These are phyloP conservation scores for Symphodus melops DNA, from an alignment of 2,113 vertebrate species.

Conservation along the genomic window DNA sequence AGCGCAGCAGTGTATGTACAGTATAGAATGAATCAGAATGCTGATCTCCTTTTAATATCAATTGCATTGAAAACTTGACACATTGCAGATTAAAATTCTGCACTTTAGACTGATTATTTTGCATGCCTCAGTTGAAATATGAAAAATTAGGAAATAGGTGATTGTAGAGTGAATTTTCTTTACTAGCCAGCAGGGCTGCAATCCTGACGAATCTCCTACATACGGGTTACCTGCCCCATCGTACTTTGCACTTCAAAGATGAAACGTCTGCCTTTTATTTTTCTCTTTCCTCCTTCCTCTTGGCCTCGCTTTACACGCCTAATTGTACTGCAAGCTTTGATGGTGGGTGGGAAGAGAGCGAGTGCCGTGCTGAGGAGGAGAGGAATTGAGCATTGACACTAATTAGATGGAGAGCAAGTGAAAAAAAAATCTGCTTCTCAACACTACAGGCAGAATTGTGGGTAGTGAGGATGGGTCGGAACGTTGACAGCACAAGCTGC, in stretches of 20 bases:
- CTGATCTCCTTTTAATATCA: background rate
- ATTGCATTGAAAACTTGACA: background rate
- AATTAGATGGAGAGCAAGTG: slow-evolving; percentile 73
- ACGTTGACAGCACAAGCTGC: slow-evolving; percentile 31
- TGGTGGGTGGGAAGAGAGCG: slow-evolving; percentile 71
- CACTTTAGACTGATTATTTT: slow-evolving; percentile 15
- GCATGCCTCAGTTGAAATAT: background rate
- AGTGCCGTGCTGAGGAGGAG: slow-evolving; percentile 52
- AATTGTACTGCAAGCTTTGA: slow-evolving; percentile 81
- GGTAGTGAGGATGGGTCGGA: slow-evolving; percentile 9
- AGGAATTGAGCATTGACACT: slow-evolving; percentile 71
- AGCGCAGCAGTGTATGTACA: too few relatives aligned
- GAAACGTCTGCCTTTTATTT: slow-evolving; percentile 47
- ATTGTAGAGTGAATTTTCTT: slow-evolving; percentile 22
- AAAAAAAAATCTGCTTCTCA: slow-evolving; percentile 40
- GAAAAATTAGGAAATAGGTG: slow-evolving; percentile 12
- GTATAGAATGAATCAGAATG: too few relatives aligned
- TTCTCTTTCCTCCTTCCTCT: slow-evolving; percentile 43
- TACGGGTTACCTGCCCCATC: slow-evolving; percentile 61
- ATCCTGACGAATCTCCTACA: slow-evolving; percentile 60
- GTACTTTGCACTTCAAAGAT: slow-evolving; percentile 81
- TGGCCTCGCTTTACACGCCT: slow-evolving; percentile 60
- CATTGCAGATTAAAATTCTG: background rate
- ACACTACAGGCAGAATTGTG: slow-evolving; percentile 43
- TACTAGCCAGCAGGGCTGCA: slow-evolving; percentile 30